A percentile compares a stretch with the other conserved stretches of the same genome.
Conservation (phyloP, 2,888 invertebrate species). For the Dione juno region DNA sequence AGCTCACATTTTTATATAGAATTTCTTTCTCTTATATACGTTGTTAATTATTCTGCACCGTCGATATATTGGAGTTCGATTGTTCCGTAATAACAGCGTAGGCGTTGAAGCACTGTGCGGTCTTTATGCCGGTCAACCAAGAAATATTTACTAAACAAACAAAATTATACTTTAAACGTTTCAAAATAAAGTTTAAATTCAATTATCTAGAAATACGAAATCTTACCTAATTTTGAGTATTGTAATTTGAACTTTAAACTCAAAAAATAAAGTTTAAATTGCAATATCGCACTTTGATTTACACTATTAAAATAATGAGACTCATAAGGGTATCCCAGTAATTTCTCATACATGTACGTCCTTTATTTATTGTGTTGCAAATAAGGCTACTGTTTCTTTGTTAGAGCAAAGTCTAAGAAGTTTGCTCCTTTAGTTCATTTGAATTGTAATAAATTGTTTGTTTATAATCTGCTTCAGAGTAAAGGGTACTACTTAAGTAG, state of each 20-base stretch:
- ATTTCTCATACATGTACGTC: conserved; percentile 74
- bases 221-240: conserved; percentile 46
- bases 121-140: conserved; percentile 64
- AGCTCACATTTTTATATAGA: conserved; percentile 41
- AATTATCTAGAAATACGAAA: conserved; percentile 44
- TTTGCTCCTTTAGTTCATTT: conserved; percentile 50
- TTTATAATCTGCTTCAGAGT: background rate
- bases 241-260: conserved; percentile 52
- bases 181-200: conserved; percentile 49
- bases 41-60: conserved; percentile 60
- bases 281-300: conserved; percentile 51
- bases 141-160: conserved; percentile 46
- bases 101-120: conserved; percentile 74
- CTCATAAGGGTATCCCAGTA: conserved; percentile 75
- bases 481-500: background rate
- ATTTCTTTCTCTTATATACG: conserved; percentile 50
- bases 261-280: conserved; percentile 50
- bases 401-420: conserved; percentile 48
- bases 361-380: conserved; percentile 75
- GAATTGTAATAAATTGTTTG: conserved; percentile 4
- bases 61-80: conserved; percentile 54
- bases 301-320: conserved; percentile 79
- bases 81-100: conserved; percentile 66
- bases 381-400: conserved; percentile 72
- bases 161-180: conserved; percentile 50